These are phyloP conservation scores for Pterois miles DNA, from an alignment of 2,797 vertebrate genomes.

Conservation along the genomic window DNA sequence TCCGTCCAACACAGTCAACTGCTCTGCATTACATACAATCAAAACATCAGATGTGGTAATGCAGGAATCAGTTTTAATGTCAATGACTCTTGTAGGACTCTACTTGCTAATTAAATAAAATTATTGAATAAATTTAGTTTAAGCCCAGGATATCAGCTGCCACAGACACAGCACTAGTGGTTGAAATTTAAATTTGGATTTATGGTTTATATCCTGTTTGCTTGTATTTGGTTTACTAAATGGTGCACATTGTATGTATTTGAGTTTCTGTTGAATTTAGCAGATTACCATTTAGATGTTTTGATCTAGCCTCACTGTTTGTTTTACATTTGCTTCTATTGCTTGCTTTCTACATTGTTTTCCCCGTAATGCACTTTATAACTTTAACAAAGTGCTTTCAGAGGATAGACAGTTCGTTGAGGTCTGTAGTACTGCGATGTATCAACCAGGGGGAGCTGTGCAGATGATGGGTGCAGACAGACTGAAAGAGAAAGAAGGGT, in stretches of 20 bases:
- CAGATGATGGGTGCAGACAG: neutral
- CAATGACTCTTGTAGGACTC: too few relatives aligned
- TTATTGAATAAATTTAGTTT: too few relatives aligned
- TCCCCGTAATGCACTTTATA: neutral
- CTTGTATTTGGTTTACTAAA: neutral
- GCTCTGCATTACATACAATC: too few relatives aligned
- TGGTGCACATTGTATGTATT: neutral
- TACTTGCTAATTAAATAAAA: too few relatives aligned
- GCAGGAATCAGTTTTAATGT: too few relatives aligned
- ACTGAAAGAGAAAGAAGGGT: neutral
- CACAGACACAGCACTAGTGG: too few relatives aligned
- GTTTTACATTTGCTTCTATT: too few relatives aligned
- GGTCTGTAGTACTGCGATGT: neutral
- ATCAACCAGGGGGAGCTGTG: slow-evolving; percentile 18
- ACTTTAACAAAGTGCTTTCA: neutral
- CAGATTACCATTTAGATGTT: too few relatives aligned
- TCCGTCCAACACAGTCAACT: too few relatives aligned
- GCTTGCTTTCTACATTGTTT: neutral
- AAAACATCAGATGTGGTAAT: too few relatives aligned
- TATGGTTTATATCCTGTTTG: neutral
- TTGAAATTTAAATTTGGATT: neutral
- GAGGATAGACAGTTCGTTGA: rapidly evolving
- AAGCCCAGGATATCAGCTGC: rapidly evolving
- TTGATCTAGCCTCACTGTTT: too few relatives aligned
- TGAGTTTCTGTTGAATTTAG: neutral